Conservation (phyloP, 2,113 vertebrate species). For the Rhinolophus ferrumequinum region DNA sequence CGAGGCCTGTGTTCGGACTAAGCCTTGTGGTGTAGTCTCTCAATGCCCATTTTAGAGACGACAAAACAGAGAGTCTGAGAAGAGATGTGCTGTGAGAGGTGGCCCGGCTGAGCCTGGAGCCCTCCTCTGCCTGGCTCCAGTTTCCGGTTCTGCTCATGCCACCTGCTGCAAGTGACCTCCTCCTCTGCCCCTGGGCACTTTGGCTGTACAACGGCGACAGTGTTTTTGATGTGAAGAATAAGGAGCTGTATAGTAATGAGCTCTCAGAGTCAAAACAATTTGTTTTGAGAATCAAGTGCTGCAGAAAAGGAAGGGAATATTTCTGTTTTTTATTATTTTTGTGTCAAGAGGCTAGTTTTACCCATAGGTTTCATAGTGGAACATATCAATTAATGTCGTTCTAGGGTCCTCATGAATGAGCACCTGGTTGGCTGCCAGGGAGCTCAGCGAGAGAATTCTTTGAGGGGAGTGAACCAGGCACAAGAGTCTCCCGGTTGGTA, state of each 20-base stretch:
- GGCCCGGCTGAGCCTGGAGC: not conserved
- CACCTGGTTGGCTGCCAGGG: not conserved
- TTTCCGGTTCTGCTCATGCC: not conserved
- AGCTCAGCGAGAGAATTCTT: not conserved
- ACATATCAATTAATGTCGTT: not conserved
- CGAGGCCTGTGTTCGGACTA: fast-evolving
- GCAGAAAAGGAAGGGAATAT: not conserved
- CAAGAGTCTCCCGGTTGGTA: not conserved
- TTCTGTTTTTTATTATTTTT: constrained; percentile 49
- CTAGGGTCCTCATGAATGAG: not conserved
- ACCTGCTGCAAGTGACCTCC: no score
- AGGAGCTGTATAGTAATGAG: not conserved
- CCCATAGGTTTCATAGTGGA: not conserved
- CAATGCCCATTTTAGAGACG: not conserved
- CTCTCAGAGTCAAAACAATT: not conserved
- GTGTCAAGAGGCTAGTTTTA: not conserved
- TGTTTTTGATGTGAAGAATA: not conserved
- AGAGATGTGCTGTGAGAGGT: fast-evolving
- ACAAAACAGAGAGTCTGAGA: not conserved
- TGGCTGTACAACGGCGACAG: fast-evolving
- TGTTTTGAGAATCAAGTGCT: not conserved
- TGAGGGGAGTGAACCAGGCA: not conserved
- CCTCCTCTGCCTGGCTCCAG: not conserved
- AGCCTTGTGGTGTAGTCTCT: not conserved
- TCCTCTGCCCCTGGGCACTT: not conserved